Conservation (phyloP, 2,888 invertebrate genomes). For the Amphipyra tragopoginis region DNA sequence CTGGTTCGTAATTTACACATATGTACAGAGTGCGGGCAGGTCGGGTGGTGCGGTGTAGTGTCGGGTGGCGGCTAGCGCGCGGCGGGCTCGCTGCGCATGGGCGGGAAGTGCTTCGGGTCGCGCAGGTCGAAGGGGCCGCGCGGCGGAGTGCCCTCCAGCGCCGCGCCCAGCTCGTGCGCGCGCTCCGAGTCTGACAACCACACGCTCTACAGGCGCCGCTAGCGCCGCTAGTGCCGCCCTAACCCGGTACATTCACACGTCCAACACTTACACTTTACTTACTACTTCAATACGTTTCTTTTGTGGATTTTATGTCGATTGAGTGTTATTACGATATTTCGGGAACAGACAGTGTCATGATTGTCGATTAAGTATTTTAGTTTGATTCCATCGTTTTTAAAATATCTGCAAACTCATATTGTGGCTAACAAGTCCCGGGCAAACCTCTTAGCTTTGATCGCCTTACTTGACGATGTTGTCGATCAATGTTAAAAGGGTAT, state of each 20-base stretch:
- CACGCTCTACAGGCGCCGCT: constrained; percentile 1
- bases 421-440: too few relatives aligned
- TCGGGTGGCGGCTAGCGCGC: constrained; percentile 24
- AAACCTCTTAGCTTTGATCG: too few relatives aligned
- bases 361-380: neutral
- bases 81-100: constrained; percentile 84
- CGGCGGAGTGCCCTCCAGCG: constrained; percentile 91
- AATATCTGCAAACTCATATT: too few relatives aligned
- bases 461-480: too few relatives aligned
- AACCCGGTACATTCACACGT: too few relatives aligned
- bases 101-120: constrained; percentile 96
- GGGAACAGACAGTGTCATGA: neutral
- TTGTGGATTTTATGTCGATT: too few relatives aligned
- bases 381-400: too few relatives aligned
- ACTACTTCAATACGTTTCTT: too few relatives aligned
- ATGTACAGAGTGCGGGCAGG: constrained; percentile 39
- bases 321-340: neutral
- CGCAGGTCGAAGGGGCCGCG: constrained; percentile 93
- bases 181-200: constrained; percentile 92
- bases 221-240: neutral
- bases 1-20: constrained; percentile 34
- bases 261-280: too few relatives aligned
- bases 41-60: constrained; percentile 7
- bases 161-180: constrained; percentile 93
- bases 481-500: too few relatives aligned